These are phyloP conservation scores for Agrilus biguttatus DNA, from an alignment of 2,888 invertebrate genomes.

Conservation along the genomic window DNA sequence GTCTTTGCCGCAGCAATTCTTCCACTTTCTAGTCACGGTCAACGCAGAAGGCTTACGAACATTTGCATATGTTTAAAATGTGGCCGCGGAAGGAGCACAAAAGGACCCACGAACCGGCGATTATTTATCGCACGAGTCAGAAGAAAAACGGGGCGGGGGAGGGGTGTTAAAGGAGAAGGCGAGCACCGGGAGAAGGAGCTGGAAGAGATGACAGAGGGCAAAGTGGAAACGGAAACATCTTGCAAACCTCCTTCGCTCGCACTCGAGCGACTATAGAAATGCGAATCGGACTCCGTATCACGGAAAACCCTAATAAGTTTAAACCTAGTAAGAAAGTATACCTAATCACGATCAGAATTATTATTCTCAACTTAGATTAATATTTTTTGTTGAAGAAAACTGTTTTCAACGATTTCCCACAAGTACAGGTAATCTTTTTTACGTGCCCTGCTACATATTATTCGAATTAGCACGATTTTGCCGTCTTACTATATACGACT, in stretches of 20 bases:
- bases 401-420: too few relatives aligned
- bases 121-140: slow-evolving; percentile 27
- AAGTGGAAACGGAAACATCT: slow-evolving; percentile 13
- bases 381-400: too few relatives aligned
- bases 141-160: neutral
- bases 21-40: slow-evolving; percentile 31
- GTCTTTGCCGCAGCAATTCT: slow-evolving; percentile 15
- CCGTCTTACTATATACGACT: too few relatives aligned
- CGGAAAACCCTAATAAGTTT: too few relatives aligned
- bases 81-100: slow-evolving; percentile 29
- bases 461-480: too few relatives aligned
- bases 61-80: slow-evolving; percentile 35
- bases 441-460: too few relatives aligned
- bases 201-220: neutral
- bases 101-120: slow-evolving; percentile 29
- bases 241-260: slow-evolving; percentile 9
- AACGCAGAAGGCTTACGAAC: slow-evolving; percentile 24
- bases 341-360: too few relatives aligned
- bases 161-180: slow-evolving; percentile 10
- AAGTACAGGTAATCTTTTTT: too few relatives aligned
- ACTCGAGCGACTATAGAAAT: slow-evolving; percentile 7
- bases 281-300: too few relatives aligned
- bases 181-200: slow-evolving; percentile 1
- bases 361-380: too few relatives aligned
- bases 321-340: too few relatives aligned